These are phyloP conservation scores for Rutpela maculata DNA, from an alignment of 2,888 invertebrate genomes.

Conservation along the genomic window DNA sequence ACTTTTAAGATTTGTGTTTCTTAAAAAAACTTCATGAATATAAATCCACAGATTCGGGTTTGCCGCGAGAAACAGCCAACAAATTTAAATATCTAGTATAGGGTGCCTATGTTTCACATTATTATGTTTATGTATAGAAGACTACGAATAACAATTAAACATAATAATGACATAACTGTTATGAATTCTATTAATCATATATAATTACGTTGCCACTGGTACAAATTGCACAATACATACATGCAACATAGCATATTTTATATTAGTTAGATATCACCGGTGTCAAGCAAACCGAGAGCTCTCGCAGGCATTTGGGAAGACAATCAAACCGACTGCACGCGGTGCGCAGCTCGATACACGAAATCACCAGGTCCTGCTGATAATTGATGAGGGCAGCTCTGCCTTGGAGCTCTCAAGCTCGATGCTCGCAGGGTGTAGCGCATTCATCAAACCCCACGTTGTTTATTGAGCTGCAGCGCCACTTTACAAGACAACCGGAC, in stretches of 20 bases:
- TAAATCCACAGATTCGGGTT: too few relatives aligned
- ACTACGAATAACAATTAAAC: too few relatives aligned
- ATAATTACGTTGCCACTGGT: not conserved
- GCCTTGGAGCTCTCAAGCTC: constrained; percentile 44
- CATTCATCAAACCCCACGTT: constrained; percentile 69
- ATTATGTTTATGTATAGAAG: too few relatives aligned
- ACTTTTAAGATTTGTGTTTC: too few relatives aligned
- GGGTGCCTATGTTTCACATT: too few relatives aligned
- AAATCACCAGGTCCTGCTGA: constrained; percentile 61
- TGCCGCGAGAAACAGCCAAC: too few relatives aligned
- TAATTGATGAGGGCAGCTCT: constrained; percentile 64
- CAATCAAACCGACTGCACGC: constrained; percentile 59
- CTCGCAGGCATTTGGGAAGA: constrained; percentile 9
- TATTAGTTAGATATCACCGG: too few relatives aligned
- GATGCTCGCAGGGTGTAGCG: constrained; percentile 56
- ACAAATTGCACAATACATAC: not conserved
- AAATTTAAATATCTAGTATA: too few relatives aligned
- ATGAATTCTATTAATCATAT: not conserved
- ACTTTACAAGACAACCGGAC: constrained; percentile 67
- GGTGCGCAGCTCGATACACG: constrained; percentile 44
- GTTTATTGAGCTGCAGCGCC: constrained; percentile 67
- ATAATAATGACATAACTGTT: too few relatives aligned
- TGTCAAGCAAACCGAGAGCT: too few relatives aligned
- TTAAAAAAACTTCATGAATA: too few relatives aligned
- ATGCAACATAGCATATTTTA: too few relatives aligned